These are phyloP conservation scores for Nanorana parkeri DNA, from an alignment of 2,113 vertebrate species.

Conservation along the genomic window DNA sequence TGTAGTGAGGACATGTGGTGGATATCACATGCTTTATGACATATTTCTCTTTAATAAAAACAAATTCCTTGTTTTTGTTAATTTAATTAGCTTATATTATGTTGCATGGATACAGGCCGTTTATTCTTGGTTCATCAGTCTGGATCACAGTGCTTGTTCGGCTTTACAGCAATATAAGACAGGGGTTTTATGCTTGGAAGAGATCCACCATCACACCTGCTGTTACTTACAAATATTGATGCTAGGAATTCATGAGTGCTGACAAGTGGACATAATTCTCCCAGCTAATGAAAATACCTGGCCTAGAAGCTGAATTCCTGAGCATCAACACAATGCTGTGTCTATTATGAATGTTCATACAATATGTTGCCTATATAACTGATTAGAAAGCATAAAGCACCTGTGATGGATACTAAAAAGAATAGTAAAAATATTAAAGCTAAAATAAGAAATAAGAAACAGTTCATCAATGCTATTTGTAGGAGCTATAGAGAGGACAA, in stretches of 20 bases:
- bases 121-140: not conserved
- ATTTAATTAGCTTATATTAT: conserved; percentile 1
- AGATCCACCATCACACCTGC: conserved; percentile 6
- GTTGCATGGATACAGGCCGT: conserved; percentile 1
- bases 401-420: not conserved
- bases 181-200: conserved; percentile 1
- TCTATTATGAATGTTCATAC: not conserved
- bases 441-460: not conserved
- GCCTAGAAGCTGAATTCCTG: conserved; percentile 1
- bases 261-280: conserved; percentile 15
- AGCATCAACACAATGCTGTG: not conserved
- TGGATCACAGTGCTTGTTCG: not conserved
- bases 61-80: too few relatives aligned
- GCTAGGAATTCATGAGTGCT: conserved; percentile 9
- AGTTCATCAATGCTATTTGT: not conserved
- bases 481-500: too few relatives aligned
- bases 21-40: too few relatives aligned
- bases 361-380: not conserved
- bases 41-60: too few relatives aligned
- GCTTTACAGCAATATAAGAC: not conserved
- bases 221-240: conserved; percentile 30
- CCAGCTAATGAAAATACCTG: conserved; percentile 17
- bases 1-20: too few relatives aligned
- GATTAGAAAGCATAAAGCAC: not conserved
- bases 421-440: not conserved